Conservation (phyloP, 2,797 vertebrate species). For the Mormyrops attenuatus region DNA sequence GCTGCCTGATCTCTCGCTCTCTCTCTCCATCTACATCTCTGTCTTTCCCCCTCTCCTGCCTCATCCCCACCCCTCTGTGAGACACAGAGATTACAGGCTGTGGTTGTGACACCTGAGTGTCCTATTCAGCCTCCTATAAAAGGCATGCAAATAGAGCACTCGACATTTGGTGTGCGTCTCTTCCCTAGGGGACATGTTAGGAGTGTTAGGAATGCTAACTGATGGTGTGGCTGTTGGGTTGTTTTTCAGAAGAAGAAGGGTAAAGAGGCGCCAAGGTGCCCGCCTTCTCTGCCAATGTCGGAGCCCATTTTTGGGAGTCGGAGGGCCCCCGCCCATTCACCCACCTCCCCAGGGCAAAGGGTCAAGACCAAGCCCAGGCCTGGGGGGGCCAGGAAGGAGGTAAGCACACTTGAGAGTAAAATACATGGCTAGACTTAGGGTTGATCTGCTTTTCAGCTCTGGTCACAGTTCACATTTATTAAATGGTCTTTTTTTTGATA, state of each 20-base stretch:
- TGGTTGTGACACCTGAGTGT: background rate
- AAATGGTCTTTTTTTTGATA: background rate
- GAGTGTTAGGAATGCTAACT: background rate
- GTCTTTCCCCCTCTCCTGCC: background rate
- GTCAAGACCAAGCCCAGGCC: slow-evolving; percentile 61
- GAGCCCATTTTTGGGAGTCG: slow-evolving; percentile 53
- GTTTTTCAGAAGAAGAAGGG: slow-evolving; percentile 63
- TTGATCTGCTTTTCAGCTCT: background rate
- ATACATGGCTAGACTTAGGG: background rate
- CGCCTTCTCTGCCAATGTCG: slow-evolving; percentile 38
- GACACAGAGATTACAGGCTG: background rate
- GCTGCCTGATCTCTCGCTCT: slow-evolving; percentile 5
- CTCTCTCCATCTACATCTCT: background rate
- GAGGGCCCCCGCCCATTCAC: slow-evolving; percentile 42
- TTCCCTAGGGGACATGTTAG: background rate
- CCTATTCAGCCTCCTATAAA: background rate
- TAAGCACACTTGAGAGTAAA: slow-evolving; percentile 26
- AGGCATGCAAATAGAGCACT: background rate
- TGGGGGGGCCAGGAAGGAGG: slow-evolving; percentile 70
- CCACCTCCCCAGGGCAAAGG: slow-evolving; percentile 53
- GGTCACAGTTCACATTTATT: background rate
- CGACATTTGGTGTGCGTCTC: background rate
- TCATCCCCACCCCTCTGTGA: background rate
- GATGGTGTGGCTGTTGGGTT: background rate
- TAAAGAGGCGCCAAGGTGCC: slow-evolving; percentile 52